phyloP scores from a whole-genome alignment of 1,140 invertebrate species.

The Drosophila varians region DNA sequence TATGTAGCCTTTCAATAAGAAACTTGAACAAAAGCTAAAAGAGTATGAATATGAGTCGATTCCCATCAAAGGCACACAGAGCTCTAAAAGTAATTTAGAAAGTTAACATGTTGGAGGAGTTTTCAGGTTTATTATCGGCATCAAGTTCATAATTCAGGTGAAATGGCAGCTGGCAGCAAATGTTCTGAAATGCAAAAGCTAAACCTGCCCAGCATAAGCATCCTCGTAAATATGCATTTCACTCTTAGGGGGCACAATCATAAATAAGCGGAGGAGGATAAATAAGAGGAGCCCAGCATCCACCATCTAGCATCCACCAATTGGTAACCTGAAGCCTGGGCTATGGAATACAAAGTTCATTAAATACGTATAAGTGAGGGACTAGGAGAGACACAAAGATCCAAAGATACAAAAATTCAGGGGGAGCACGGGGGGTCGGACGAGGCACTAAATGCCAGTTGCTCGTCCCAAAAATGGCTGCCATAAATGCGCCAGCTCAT shows the following conservation, averaged over 20 bases:
- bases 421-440: background rate
- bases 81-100: conserved; percentile 55
- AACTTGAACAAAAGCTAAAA: background rate
- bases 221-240: conserved; percentile 53
- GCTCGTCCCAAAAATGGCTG: conserved; percentile 67
- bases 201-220: conserved; percentile 29
- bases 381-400: background rate
- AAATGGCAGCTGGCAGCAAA: conserved; percentile 38
- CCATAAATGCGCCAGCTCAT: conserved; percentile 80
- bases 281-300: background rate
- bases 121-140: conserved; percentile 17
- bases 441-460: conserved; percentile 59
- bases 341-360: conserved; percentile 66
- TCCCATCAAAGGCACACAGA: conserved; percentile 22
- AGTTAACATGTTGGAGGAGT: conserved; percentile 29
- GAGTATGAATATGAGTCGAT: conserved; percentile 6
- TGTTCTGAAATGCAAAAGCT: conserved; percentile 19
- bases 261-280: conserved; percentile 44
- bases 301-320: background rate
- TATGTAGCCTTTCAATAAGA: no score
- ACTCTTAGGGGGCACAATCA: conserved; percentile 20
- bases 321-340: conserved; percentile 31
- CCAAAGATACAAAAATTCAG: conserved; percentile 12
- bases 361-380: conserved; percentile 67
- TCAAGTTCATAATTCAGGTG: conserved; percentile 36